Percentiles rank a stretch among this genome's conserved stretches.
These are phyloP conservation scores for Coenonympha arcania DNA, from an alignment of 2,888 invertebrate species.

Conservation along the genomic window DNA sequence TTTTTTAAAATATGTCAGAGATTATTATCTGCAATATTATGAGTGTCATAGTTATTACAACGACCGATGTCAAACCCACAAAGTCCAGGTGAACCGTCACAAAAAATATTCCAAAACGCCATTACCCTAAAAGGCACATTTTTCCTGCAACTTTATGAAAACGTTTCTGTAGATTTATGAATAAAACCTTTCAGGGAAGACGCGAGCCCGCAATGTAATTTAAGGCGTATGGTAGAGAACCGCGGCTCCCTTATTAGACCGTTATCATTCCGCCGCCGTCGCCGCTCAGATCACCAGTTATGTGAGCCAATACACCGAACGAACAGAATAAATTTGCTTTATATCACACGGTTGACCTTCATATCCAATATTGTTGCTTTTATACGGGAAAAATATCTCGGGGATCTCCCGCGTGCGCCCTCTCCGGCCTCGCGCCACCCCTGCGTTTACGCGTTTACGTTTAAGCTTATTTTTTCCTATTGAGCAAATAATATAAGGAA, in stretches of 20 bases:
- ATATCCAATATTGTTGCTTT: conserved; percentile 67
- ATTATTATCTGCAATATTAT: not conserved
- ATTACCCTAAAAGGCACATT: conserved; percentile 54
- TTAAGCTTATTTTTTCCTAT: conserved; percentile 47
- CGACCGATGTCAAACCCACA: conserved; percentile 10
- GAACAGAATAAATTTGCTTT: conserved; percentile 72
- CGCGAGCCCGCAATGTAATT: conserved; percentile 66
- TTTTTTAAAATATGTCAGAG: no score
- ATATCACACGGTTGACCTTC: conserved; percentile 69
- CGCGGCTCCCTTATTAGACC: conserved; percentile 66
- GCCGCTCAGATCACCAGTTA: conserved; percentile 67
- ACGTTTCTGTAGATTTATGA: conserved; percentile 70
- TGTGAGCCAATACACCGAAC: conserved; percentile 69
- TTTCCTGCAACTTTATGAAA: conserved; percentile 67
- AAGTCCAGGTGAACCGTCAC: conserved; percentile 17
- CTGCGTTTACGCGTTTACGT: conserved; percentile 40
- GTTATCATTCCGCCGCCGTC: conserved; percentile 71
- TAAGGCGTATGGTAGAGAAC: conserved; percentile 59
- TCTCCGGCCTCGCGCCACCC: conserved; percentile 36
- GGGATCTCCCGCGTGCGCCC: conserved; percentile 46
- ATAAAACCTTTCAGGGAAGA: conserved; percentile 71
- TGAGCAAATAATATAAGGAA: conserved; percentile 42
- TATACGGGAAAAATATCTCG: conserved; percentile 59
- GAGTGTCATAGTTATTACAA: not conserved
- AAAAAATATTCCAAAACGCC: conserved; percentile 38